phyloP scores from a whole-genome alignment of 2,113 vertebrate species.

The Onychostoma macrolepis region DNA sequence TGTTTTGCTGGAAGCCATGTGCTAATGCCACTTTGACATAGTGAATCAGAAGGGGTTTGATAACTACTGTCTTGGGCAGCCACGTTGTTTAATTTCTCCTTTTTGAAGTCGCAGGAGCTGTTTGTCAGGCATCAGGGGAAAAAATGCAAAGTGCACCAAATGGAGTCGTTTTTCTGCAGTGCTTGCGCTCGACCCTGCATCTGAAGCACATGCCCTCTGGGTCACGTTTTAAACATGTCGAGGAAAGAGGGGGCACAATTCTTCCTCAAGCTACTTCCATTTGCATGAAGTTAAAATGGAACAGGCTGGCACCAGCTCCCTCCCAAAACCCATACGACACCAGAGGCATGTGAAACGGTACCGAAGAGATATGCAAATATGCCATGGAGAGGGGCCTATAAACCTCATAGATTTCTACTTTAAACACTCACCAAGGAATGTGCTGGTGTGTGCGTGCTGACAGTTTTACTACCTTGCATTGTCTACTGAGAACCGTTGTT shows the following conservation, averaged over 20 bases:
- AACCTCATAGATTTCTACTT: conserved; percentile 16
- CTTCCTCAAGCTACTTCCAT: conserved; percentile 17
- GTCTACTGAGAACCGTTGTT: background rate
- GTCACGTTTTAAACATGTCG: conserved; percentile 20
- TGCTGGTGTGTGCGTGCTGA: background rate
- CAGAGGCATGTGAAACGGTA: conserved; percentile 30
- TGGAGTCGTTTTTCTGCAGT: conserved; percentile 31
- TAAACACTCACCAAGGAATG: conserved; percentile 6
- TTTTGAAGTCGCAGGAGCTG: conserved; percentile 30
- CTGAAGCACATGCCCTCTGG: conserved; percentile 33
- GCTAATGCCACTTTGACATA: background rate
- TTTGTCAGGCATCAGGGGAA: background rate
- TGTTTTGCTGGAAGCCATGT: background rate
- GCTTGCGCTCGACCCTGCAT: conserved; percentile 5
- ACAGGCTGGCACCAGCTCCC: background rate
- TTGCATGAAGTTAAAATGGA: conserved; percentile 40
- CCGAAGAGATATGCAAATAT: conserved; percentile 11
- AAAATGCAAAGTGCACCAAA: conserved; percentile 28
- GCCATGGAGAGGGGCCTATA: conserved; percentile 7
- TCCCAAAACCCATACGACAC: conserved; percentile 1
- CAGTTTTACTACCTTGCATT: conserved; percentile 3
- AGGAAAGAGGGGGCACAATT: background rate
- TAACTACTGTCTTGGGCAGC: conserved; percentile 30
- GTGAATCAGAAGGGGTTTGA: conserved; percentile 31
- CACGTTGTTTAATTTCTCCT: conserved; percentile 27